Base-by-base conservation (phyloP, 2,113 vertebrate genomes). In the Scytalopus superciliaris region DNA sequence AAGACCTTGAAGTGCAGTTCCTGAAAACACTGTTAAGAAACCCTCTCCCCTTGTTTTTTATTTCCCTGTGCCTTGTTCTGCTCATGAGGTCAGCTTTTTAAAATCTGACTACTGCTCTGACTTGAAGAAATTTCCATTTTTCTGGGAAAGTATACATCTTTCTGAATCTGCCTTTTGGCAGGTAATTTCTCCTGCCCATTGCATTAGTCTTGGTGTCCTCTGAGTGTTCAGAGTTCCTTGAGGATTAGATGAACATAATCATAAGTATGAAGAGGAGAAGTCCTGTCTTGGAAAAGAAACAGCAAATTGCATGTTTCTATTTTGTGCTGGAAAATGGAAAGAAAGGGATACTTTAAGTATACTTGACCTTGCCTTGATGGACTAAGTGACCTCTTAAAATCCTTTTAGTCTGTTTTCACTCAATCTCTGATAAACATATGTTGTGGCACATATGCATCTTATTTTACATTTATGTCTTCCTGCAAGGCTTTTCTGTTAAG, bases 91-190 rank as follows among this genome's bases (percentile, higher is more conserved):
- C 25, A 62, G 21, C 30, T 74, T 84, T 75, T 74, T 28, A 0
- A 89, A 90, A 74, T 67, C 35, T 0, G 0, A 22, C 40, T 44
- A 31, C 31, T 5, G 1, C 57, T 79, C 49, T 50, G 72, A 13
- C 19, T 90, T 89, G 56, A 89, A 87, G 70, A 75, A 88, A 90
- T 88, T 84, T 31, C 62, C 14, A 35, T 73, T 69, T 90, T 93
- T 92, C 42, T 12, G 44, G 12, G 37, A 82, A 90, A 66, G 8
- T 49, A 66, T 49, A 19, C 8, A 37, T 56, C 49, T 60, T 95
- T 92, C 49, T 78, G 45, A 92, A 70, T 82, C 45, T 2, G 2
- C n/a, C 30, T 67, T 5, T 33, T 76, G 50, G 12, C 44, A 75
- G 27, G 56, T 62, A 59, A 45, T 52, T 63, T 73, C 42, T 96